Percentiles rank a stretch among this genome's conserved stretches.
Conservation (phyloP, 2,113 vertebrate genomes). For the Pontoporia blainvillei region DNA sequence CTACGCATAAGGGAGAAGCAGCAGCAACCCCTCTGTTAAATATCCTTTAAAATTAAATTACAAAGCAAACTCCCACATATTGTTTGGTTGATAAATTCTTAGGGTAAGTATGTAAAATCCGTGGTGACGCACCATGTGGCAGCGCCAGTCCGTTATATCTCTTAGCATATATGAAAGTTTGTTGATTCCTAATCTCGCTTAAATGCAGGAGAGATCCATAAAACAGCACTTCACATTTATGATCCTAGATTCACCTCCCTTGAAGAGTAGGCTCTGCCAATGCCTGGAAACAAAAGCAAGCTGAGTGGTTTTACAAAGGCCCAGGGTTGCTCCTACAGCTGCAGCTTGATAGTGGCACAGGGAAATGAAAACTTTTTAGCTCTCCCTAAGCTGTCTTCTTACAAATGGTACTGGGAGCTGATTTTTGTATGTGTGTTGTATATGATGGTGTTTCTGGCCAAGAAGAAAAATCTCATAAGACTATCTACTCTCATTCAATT, state of each 20-base stretch:
- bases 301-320: conserved; percentile 41
- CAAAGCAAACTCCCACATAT: not conserved
- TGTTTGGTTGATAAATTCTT: not conserved
- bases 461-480: conserved; percentile 51
- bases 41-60: not conserved
- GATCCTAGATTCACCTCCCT: conserved; percentile 33
- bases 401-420: conserved; percentile 71
- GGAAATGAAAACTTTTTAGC: conserved; percentile 78
- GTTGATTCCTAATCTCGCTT: conserved; percentile 37
- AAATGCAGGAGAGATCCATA: conserved; percentile 36
- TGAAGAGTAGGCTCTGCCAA: conserved; percentile 12
- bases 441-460: conserved; percentile 46
- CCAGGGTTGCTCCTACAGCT: conserved; percentile 57
- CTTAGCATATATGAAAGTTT: conserved; percentile 30
- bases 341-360: conserved; percentile 62
- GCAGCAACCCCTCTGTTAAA: not conserved
- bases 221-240: conserved; percentile 19
- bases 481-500: conserved; percentile 50
- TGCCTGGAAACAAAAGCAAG: conserved; percentile 42
- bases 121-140: not conserved
- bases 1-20: not conserved
- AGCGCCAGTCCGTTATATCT: not conserved
- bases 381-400: conserved; percentile 71
- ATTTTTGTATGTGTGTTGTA: conserved; percentile 58
- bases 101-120: not conserved